Evolutionary conservation across 2,797 vertebrate genomes (phyloP).

Genomic region (Takifugu ocellatus): DNA sequence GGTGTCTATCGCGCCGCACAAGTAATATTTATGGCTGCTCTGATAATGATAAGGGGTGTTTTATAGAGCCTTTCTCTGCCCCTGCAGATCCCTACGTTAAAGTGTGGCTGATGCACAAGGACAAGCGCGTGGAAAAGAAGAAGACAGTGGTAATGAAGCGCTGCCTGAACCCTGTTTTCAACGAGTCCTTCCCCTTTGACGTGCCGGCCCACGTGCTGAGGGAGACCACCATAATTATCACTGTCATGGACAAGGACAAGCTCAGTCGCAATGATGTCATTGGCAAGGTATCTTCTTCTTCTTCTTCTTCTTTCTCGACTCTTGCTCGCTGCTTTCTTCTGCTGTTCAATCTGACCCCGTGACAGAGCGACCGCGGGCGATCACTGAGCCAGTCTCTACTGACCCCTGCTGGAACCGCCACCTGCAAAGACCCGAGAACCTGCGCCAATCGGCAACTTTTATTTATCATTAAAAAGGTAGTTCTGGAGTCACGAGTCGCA

Average conservation of each 20-base stretch:
- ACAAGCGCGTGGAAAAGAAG: slow-evolving; percentile 98
- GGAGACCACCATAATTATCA: slow-evolving; percentile 98
- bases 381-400: slow-evolving; percentile 52
- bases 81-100: slow-evolving; percentile 94
- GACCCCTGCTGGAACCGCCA: slow-evolving; percentile 65
- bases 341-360: slow-evolving; percentile 38
- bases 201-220: slow-evolving; percentile 95
- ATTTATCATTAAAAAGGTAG: background rate
- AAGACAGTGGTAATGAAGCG: slow-evolving; percentile 98
- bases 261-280: slow-evolving; percentile 99
- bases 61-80: background rate
- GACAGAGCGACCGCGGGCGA: slow-evolving; percentile 21
- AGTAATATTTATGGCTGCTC: background rate
- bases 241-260: slow-evolving; percentile 99
- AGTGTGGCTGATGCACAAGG: slow-evolving; percentile 99
- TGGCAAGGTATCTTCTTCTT: slow-evolving; percentile 85
- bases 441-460: background rate
- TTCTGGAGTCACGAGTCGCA: no score
- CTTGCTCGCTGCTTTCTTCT: slow-evolving; percentile 18
- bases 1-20: background rate
- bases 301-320: slow-evolving; percentile 34
- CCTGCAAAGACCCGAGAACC: no score
- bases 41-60: background rate
- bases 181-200: slow-evolving; percentile 97
- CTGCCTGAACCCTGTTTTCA: slow-evolving; percentile 97